Evolutionary conservation across 30 jellyfish, hydroid and myxozoan species (phyloP).

Genomic region (Hydra vulgaris): DNA sequence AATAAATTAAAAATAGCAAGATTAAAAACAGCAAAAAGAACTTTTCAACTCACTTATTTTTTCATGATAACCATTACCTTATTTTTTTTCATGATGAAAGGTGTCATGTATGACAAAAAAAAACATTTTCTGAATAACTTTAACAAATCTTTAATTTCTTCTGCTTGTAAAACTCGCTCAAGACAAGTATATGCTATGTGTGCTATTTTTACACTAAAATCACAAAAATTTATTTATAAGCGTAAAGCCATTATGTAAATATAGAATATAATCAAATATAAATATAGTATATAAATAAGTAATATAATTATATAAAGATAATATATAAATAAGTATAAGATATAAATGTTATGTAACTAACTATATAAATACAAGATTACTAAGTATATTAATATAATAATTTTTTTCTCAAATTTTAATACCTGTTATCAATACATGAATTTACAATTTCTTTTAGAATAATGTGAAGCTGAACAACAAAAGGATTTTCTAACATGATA

Average conservation of each 20-base stretch:
- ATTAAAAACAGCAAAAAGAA: too few species aligned
- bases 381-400: too few species aligned
- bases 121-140: not conserved
- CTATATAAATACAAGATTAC: too few species aligned
- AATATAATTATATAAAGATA: too few species aligned
- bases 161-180: not conserved
- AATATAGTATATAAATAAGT: too few species aligned
- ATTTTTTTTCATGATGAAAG: not conserved
- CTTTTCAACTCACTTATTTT: not conserved
- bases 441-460: not conserved
- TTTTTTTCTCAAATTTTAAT: too few species aligned
- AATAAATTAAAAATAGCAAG: not conserved
- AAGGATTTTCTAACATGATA: not conserved
- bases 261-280: not conserved
- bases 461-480: not conserved
- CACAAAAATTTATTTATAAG: not conserved
- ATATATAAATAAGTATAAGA: too few species aligned
- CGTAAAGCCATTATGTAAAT: not conserved
- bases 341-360: too few species aligned
- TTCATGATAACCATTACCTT: not conserved
- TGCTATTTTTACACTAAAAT: slow-evolving; percentile 2
- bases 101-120: not conserved
- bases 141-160: not conserved
- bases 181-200: not conserved
- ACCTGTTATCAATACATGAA: not conserved